Base-by-base conservation (phyloP, 2,113 vertebrate genomes). In the Tyrannus savana region DNA sequence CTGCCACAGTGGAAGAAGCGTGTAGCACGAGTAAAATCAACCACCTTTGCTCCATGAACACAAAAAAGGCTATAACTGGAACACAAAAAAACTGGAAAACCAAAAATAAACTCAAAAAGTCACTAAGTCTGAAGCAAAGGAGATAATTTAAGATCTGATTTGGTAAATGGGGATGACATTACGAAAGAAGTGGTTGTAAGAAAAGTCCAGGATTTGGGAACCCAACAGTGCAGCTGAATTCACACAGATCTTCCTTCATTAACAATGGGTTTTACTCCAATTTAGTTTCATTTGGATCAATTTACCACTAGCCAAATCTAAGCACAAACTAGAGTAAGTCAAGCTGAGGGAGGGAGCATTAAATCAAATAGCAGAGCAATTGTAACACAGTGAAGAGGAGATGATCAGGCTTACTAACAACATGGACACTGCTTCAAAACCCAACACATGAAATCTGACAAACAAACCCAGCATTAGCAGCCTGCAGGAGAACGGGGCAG, bases 211-310 rank as follows among this genome's bases (percentile, higher is more conserved):
- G 68, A 35, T 67, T 67, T 87, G 73, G 83, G 59, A 94, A 77
- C 6, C 5, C 8, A 8, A 62, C 59, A 44, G 41, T 31, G 22
- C 49, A 69, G 35, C 10, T 0, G 0, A 90, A 88, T 56, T 82
- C 47, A 90, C 15, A n/a, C 23, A 79, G 47, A 33, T 75, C 28
- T 55, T 82, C 55, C 79, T 77, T 71, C 76, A 37, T 41, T 80
- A 94, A 28, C 72, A 66, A 25, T 30, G 28, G 17, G 17, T 60
- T 2, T 92, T 86, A 88, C 58, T 92, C 42, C 72, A 59, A 25
- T 80, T 92, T 88, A 56, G 69, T 96, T 90, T 92, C n/a, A n/a
- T 77, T 77, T 84, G 63, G 22, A 78, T 72, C 87, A 59, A 74
- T 91, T 87, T 84, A 55, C 39, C 55, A 31, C 56, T 46, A 84